Base-by-base conservation (phyloP, 2,888 invertebrate genomes). In the Thyatira batis region DNA sequence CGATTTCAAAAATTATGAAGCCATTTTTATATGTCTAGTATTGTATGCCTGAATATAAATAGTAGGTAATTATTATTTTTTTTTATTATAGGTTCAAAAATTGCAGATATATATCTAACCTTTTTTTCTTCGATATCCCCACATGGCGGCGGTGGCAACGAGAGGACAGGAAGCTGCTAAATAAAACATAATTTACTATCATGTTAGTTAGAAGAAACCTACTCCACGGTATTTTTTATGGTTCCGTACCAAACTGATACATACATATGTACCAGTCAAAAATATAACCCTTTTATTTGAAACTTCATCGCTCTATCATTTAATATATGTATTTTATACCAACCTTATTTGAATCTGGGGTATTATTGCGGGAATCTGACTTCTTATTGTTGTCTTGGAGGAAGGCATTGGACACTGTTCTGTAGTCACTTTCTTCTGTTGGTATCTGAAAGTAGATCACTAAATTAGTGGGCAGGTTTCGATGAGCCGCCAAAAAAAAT, bases 301-400 rank as follows among this genome's bases (percentile, higher is more conserved):
- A n/a, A n/a, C n/a, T n/a, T n/a, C n/a, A n/a, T n/a, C n/a, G n/a
- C 6, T 23, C 23, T 6, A 23, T 23, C 17, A 39, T 39, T 6
- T 8, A 39, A 17, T 39, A 49, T n/a, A 23, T 33, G 27, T n/a
- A 27, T 30, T n/a, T 11, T 43, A 23, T 50, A 59, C 49, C 13
- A 60, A 90, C 91, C 89, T 87, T 89, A 49, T 80, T 75, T 23
- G 89, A 89, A 65, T 89, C 89, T 55, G 90, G 91, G 39, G 90
- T 88, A 60, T 80, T 87, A 81, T 84, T 87, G 69, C 89, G 83
- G 48, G 83, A 80, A 53, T 87, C 89, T 3, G 80, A 67, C 69
- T 84, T 88, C 65, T 79, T 84, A 71, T 88, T 86, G 71, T 79
- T 89, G 63, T 92, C 92, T 69, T 84, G 87, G 45, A 92, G 77